These are phyloP conservation scores for Spilarctia lutea DNA, from an alignment of 2,888 invertebrate genomes.

Conservation along the genomic window DNA sequence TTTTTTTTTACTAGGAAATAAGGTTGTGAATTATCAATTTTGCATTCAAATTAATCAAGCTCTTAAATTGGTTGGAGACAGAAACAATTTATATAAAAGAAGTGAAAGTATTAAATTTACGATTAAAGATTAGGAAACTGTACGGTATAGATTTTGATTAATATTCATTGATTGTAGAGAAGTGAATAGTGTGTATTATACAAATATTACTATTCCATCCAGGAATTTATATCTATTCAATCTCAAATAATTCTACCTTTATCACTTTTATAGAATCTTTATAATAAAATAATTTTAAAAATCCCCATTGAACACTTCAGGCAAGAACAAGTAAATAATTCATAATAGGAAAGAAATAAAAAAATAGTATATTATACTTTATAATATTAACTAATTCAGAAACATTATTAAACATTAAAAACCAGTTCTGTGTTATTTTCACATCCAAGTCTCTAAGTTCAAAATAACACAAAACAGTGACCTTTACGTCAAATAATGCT, in stretches of 20 bases:
- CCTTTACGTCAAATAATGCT: too few relatives aligned
- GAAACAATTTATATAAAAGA: background rate
- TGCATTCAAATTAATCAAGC: background rate
- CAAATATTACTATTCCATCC: background rate
- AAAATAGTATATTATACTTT: background rate
- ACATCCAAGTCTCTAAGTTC: too few relatives aligned
- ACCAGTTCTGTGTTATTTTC: too few relatives aligned
- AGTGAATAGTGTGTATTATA: background rate
- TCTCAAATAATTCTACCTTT: background rate
- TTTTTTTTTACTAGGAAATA: background rate
- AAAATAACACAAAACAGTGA: too few relatives aligned
- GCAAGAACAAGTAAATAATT: slow-evolving; percentile 10
- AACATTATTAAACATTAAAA: too few relatives aligned
- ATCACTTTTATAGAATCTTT: background rate
- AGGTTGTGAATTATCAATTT: background rate
- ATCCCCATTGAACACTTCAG: slow-evolving; percentile 2
- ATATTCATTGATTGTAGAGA: background rate
- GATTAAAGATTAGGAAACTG: background rate
- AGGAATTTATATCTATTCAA: background rate
- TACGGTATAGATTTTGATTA: background rate
- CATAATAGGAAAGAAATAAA: background rate
- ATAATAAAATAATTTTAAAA: background rate
- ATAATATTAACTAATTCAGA: too few relatives aligned
- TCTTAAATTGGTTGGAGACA: background rate
- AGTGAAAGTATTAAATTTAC: background rate